Conservation (phyloP, 2,888 invertebrate species). For the Tipula confusa region DNA sequence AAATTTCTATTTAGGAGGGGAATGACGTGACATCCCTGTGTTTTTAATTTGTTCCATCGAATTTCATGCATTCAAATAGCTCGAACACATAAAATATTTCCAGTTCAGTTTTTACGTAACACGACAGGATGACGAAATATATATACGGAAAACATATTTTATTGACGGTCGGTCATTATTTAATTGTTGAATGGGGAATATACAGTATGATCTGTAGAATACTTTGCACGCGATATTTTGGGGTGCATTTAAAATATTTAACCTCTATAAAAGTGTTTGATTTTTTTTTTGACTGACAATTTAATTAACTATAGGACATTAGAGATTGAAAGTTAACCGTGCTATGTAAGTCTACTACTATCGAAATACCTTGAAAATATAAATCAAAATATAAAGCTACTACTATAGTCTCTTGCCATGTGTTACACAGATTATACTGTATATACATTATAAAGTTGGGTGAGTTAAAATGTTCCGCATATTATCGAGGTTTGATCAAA, state of each 20-base stretch:
- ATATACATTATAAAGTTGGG: neutral
- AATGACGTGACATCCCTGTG: neutral
- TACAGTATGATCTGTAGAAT: too few species aligned
- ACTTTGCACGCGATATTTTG: too few species aligned
- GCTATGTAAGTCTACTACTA: too few species aligned
- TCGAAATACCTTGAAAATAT: too few species aligned
- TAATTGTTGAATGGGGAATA: neutral
- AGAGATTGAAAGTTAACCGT: too few species aligned
- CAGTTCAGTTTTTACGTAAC: neutral
- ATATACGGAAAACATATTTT: constrained; percentile 17
- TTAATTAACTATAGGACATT: too few species aligned
- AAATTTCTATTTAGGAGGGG: neutral
- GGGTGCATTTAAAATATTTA: too few species aligned
- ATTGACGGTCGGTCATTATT: constrained; percentile 1
- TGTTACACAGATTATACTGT: too few species aligned
- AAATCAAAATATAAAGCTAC: too few species aligned
- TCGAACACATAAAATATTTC: neutral
- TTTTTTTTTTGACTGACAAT: too few species aligned
- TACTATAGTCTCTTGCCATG: too few species aligned
- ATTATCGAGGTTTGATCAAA: neutral
- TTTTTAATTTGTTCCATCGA: neutral
- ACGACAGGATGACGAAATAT: neutral
- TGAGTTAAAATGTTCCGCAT: neutral
- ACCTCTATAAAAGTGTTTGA: too few species aligned
- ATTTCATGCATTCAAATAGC: neutral